These are phyloP conservation scores for Sebastes nivosus DNA, from an alignment of 2,797 vertebrate genomes.

Conservation along the genomic window DNA sequence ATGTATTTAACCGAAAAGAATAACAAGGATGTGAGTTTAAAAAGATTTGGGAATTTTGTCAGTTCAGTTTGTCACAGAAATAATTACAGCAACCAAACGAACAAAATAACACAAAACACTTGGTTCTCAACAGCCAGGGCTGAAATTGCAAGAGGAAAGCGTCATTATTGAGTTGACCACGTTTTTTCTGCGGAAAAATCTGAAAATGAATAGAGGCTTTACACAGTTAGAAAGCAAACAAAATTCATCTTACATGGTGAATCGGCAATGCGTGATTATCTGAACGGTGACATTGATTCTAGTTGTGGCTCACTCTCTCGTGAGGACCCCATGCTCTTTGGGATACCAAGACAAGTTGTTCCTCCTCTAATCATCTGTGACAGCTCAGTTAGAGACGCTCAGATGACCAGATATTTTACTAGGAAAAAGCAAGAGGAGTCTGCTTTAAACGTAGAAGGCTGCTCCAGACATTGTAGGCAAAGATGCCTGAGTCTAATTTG, in stretches of 20 bases:
- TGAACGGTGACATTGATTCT: slow-evolving; percentile 83
- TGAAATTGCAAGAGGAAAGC: slow-evolving; percentile 58
- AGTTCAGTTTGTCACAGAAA: slow-evolving; percentile 50
- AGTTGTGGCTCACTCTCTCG: slow-evolving; percentile 75
- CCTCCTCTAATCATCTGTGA: slow-evolving; percentile 82
- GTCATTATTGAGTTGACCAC: slow-evolving; percentile 65
- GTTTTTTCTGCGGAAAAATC: slow-evolving; percentile 61
- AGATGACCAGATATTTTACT: slow-evolving; percentile 81
- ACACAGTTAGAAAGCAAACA: slow-evolving; percentile 78
- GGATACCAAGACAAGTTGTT: slow-evolving; percentile 80
- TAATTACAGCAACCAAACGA: slow-evolving; percentile 20
- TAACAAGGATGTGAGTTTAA: too few relatives aligned
- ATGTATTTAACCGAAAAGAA: too few relatives aligned
- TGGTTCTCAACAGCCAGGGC: slow-evolving; percentile 35
- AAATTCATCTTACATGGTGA: slow-evolving; percentile 85
- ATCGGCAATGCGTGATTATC: slow-evolving; percentile 78
- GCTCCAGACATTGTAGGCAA: slow-evolving; percentile 41
- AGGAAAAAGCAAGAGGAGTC: slow-evolving; percentile 52
- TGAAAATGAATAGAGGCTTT: slow-evolving; percentile 81
- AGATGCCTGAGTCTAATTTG: slow-evolving; percentile 57
- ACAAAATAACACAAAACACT: slow-evolving; percentile 30
- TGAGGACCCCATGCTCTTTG: slow-evolving; percentile 82
- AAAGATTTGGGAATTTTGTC: slow-evolving; percentile 17
- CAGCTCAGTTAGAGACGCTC: slow-evolving; percentile 79
- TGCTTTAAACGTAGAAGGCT: slow-evolving; percentile 47